Evolutionary conservation across 2,888 invertebrate genomes (phyloP).

Genomic region (Rhingia campestris): DNA sequence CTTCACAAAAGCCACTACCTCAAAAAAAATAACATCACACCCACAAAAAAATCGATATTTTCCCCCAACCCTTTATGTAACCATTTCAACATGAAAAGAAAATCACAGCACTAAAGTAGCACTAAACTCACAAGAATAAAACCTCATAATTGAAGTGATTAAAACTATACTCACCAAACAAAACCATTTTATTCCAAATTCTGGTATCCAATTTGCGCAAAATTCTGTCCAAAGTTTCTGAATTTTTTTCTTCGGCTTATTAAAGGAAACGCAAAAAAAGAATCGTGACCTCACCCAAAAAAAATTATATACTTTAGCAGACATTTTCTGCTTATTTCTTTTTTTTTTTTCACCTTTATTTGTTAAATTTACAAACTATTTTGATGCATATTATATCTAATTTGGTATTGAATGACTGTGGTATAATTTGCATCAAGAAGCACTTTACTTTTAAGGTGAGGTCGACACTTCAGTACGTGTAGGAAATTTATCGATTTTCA

Average conservation of each 20-base stretch:
- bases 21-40: slow-evolving; percentile 48
- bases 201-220: slow-evolving; percentile 54
- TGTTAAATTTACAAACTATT: slow-evolving; percentile 10
- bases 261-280: slow-evolving; percentile 47
- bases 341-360: slow-evolving; percentile 1
- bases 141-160: neutral
- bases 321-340: slow-evolving; percentile 34
- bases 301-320: slow-evolving; percentile 19
- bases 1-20: slow-evolving; percentile 31
- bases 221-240: slow-evolving; percentile 24
- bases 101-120: neutral
- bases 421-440: slow-evolving; percentile 5
- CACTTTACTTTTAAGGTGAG: slow-evolving; percentile 50
- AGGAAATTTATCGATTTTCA: slow-evolving; percentile 9
- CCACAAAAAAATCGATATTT: slow-evolving; percentile 62
- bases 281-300: slow-evolving; percentile 72
- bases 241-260: slow-evolving; percentile 54
- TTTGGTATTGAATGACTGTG: slow-evolving; percentile 16
- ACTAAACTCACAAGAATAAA: slow-evolving; percentile 27
- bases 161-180: slow-evolving; percentile 44
- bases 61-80: slow-evolving; percentile 71
- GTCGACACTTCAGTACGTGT: slow-evolving; percentile 17
- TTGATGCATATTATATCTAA: neutral
- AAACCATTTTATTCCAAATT: slow-evolving; percentile 61
- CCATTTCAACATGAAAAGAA: slow-evolving; percentile 24